Conservation (phyloP, 2,888 invertebrate species). For the Miltochrista miniata region DNA sequence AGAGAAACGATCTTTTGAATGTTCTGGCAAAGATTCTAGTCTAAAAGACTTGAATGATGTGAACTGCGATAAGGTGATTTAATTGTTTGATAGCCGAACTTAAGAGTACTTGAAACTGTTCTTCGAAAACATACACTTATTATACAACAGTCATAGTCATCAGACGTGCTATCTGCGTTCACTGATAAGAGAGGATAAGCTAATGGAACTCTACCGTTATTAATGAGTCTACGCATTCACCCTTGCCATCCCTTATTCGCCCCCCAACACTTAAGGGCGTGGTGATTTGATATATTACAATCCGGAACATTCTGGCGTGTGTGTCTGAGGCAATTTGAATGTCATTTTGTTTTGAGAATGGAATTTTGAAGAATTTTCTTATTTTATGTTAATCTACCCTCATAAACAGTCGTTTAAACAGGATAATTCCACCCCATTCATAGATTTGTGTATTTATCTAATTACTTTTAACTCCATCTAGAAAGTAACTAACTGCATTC, state of each 20-base stretch:
- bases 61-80: no score
- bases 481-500: no score
- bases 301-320: background rate
- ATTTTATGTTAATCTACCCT: background rate
- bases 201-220: slow-evolving; percentile 11
- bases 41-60: no score
- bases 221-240: slow-evolving; percentile 6
- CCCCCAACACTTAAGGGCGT: slow-evolving; percentile 5
- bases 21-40: no score
- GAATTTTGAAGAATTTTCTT: background rate
- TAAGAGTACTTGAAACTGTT: no score
- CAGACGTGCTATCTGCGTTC: slow-evolving; percentile 3
- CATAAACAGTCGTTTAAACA: background rate
- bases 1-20: no score
- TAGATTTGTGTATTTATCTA: no score
- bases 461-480: no score
- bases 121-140: background rate
- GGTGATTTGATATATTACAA: slow-evolving; percentile 3
- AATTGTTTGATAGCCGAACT: no score
- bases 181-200: slow-evolving; percentile 11
- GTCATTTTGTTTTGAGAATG: background rate
- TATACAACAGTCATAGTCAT: background rate
- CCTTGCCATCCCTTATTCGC: slow-evolving; percentile 8
- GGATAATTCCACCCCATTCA: no score
- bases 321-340: background rate